Percentiles rank a stretch among this genome's conserved stretches.
phyloP scores from a whole-genome alignment of 2,888 invertebrate genomes.

The Nebria salina region DNA sequence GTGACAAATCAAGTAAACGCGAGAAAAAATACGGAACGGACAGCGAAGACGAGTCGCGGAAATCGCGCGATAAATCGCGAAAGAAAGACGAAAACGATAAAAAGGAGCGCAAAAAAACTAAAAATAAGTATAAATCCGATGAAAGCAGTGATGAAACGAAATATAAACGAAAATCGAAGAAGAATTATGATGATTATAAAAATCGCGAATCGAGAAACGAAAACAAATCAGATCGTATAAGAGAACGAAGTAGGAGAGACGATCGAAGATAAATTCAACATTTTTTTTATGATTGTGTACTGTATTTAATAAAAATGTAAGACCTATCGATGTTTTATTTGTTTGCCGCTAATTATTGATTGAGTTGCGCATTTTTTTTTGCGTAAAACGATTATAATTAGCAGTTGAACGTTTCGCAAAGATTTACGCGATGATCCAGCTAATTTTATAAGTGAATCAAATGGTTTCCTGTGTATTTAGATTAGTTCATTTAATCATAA shows the following conservation, averaged over 20 bases:
- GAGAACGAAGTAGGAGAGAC: conserved; percentile 17
- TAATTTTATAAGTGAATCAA: neutral
- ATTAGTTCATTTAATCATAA: neutral
- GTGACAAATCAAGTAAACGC: neutral
- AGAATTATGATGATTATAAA: conserved; percentile 20
- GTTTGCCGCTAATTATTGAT: neutral
- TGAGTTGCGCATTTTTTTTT: neutral
- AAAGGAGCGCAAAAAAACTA: neutral
- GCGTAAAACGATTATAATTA: neutral
- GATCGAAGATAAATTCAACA: conserved; percentile 3
- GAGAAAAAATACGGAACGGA: neutral
- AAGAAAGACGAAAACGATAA: neutral
- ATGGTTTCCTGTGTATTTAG: neutral
- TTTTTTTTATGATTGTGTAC: neutral
- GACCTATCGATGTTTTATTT: neutral
- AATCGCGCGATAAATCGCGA: neutral
- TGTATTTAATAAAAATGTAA: neutral
- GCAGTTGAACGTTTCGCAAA: neutral
- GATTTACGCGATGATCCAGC: neutral
- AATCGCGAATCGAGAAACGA: conserved; percentile 25
- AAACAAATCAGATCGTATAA: conserved; percentile 3
- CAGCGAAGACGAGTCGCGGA: neutral
- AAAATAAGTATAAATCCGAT: conserved; percentile 13
- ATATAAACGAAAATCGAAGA: conserved; percentile 29
- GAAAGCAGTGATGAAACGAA: conserved; percentile 26